A percentile compares a stretch with the other conserved stretches of the same genome.
These are phyloP conservation scores for Philereme vetulata DNA, from an alignment of 2,888 invertebrate species.

Conservation along the genomic window DNA sequence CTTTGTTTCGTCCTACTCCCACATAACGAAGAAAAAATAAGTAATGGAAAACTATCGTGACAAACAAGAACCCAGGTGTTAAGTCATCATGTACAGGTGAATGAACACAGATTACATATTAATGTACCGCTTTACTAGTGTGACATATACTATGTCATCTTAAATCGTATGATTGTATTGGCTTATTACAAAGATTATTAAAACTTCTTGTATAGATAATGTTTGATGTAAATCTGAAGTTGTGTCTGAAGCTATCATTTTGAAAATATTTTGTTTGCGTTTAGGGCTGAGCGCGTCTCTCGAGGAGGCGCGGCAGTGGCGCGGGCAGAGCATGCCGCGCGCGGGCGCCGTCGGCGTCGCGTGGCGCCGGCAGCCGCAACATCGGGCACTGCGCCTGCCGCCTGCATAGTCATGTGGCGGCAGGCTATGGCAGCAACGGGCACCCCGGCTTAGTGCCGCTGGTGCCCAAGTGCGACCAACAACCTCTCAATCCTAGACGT, in stretches of 20 bases:
- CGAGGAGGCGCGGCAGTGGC: conserved; percentile 31
- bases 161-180: not conserved
- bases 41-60: conserved; percentile 47
- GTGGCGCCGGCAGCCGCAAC: conserved; percentile 63
- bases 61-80: conserved; percentile 1
- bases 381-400: conserved; percentile 55
- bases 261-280: conserved; percentile 12
- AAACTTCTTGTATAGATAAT: not conserved
- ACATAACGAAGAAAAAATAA: conserved; percentile 30
- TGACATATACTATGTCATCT: too few relatives aligned
- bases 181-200: not conserved
- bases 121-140: too few relatives aligned
- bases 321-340: conserved; percentile 50
- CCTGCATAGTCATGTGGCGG: conserved; percentile 46
- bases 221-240: conserved; percentile 1
- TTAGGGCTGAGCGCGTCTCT: conserved; percentile 32
- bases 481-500: too few relatives aligned
- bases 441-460: conserved; percentile 74
- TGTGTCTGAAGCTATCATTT: too few relatives aligned
- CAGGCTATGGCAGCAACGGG: conserved; percentile 54
- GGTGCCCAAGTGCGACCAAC: too few relatives aligned
- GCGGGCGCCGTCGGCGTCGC: conserved; percentile 57
- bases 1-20: conserved; percentile 36
- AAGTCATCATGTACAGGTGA: conserved; percentile 16
- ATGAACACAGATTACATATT: too few relatives aligned